These are phyloP conservation scores for Forbesichthys agassizii DNA, from an alignment of 2,113 vertebrate species.

Conservation along the genomic window DNA sequence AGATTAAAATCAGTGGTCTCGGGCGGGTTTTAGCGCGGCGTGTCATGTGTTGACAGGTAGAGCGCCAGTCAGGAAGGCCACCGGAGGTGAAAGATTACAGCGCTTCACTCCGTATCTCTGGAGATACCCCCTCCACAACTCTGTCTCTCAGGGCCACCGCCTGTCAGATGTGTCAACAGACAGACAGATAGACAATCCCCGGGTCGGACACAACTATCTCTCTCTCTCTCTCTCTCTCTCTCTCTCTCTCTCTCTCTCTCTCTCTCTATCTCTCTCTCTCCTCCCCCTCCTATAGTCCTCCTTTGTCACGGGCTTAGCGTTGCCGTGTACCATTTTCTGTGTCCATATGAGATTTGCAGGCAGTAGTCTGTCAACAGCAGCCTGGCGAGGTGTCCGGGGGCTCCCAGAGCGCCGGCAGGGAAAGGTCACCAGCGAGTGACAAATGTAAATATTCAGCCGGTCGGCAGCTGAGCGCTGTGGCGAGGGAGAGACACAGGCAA, in stretches of 20 bases:
- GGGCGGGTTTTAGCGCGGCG: conserved; percentile 42
- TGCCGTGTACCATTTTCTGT: conserved; percentile 66
- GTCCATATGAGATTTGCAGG: conserved; percentile 73
- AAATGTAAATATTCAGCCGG: conserved; percentile 76
- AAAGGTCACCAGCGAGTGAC: conserved; percentile 76
- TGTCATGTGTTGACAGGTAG: conserved; percentile 47
- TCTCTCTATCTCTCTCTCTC: conserved; percentile 25
- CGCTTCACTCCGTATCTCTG: conserved; percentile 43
- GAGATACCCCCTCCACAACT: conserved; percentile 40
- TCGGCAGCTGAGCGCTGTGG: conserved; percentile 49
- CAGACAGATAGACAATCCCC: conserved; percentile 21
- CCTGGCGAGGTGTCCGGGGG: conserved; percentile 67
- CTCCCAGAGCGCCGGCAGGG: conserved; percentile 70
- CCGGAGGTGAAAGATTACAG: conserved; percentile 51
- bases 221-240: conserved; percentile 2
- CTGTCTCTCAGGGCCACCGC: conserved; percentile 40
- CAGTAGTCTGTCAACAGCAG: conserved; percentile 74
- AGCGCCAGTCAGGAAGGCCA: conserved; percentile 37
- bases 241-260: conserved; percentile 5
- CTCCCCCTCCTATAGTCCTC: conserved; percentile 42
- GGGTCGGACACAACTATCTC: conserved; percentile 3
- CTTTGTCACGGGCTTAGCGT: conserved; percentile 31
- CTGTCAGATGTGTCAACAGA: conserved; percentile 17
- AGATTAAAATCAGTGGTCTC: conserved; percentile 50
- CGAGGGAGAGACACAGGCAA: conserved; percentile 58